Base-by-base conservation (phyloP, 2,797 vertebrate species). In the Clarias pachynema region DNA sequence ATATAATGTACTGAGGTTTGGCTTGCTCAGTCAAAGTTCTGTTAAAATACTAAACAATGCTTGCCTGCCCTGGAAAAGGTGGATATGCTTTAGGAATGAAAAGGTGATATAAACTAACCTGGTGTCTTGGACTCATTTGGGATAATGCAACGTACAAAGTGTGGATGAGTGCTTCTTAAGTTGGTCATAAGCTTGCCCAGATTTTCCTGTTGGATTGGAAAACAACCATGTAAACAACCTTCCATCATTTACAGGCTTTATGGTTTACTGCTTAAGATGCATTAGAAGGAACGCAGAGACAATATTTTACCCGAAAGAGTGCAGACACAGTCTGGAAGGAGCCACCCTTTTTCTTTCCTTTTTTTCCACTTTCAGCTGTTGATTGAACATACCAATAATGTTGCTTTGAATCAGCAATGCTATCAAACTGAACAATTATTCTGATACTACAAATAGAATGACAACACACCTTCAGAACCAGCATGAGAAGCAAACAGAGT, bases 121-220 rank as follows among this genome's bases (percentile, higher is more conserved):
- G 97, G 97, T 73, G 97, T 98, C 92, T 98, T 98, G 24, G 96
- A 95, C 90, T 98, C 97, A 91, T 98, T 98, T 68, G 97, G 97
- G 80, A 98, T 98, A 88, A 98, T 82, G 73, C 97, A 98, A 1
- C 97, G 96, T 24, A 98, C 97, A 95, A 98, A 98, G 87, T 98
- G 97, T 57, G 97, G 97, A 62, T 98, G 97, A 6, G 97, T 98
- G 88, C 96, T 96, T 84, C 92, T 95, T 78, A 98, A 9, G 85
- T 97, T 98, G 62, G 95, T 92, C 97, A 98, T 98, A 90, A 98
- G 92, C 90, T 98, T 98, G 79, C 96, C 96, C 85, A 98, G 88
- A 87, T 97, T 97, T 87, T 97, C 96, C 96, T 97, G 86, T 59
- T 80, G 88, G 69, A 87, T 87, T 70, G 9, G 7, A 60, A 56